A percentile compares a stretch with the other conserved stretches of the same genome.
These are phyloP conservation scores for Drosophila pallidifrons DNA, from an alignment of 1,140 invertebrate genomes.

Conservation along the genomic window DNA sequence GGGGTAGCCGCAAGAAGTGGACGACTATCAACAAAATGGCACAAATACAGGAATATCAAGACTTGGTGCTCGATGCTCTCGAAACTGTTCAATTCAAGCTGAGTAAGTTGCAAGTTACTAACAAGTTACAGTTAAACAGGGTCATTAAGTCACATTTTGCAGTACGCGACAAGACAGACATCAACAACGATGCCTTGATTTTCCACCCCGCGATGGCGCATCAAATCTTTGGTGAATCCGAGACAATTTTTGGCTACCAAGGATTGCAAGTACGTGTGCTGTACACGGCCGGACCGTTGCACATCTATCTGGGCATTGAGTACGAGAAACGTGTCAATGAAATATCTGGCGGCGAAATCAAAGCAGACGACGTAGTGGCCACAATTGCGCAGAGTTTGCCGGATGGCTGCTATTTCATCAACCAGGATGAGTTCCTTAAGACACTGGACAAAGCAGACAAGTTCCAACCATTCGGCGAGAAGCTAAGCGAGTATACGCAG, in stretches of 20 bases:
- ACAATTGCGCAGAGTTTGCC: conserved; percentile 88
- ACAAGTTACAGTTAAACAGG: background rate
- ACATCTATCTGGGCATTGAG: conserved; percentile 88
- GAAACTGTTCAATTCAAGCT: conserved; percentile 92
- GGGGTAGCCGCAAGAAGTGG: conserved; percentile 1
- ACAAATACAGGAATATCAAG: conserved; percentile 85
- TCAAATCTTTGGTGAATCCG: conserved; percentile 97
- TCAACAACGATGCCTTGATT: conserved; percentile 89
- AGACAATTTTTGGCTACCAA: conserved; percentile 97
- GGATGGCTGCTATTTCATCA: conserved; percentile 80
- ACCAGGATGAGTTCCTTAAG: conserved; percentile 82
- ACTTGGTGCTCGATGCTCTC: conserved; percentile 89
- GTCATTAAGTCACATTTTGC: conserved; percentile 12
- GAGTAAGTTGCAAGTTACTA: conserved; percentile 85
- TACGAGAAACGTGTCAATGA: conserved; percentile 75
- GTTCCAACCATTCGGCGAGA: conserved; percentile 84
- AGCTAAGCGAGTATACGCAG: conserved; percentile 83
- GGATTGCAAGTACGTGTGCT: conserved; percentile 92
- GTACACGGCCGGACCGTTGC: conserved; percentile 92
- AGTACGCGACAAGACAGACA: conserved; percentile 89
- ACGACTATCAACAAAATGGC: conserved; percentile 59
- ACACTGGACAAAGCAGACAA: conserved; percentile 82
- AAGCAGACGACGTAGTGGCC: conserved; percentile 93
- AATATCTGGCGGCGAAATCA: conserved; percentile 85
- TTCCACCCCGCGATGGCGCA: conserved; percentile 97